Percentiles rank a stretch among this genome's conserved stretches.
phyloP scores from a whole-genome alignment of 2,888 invertebrate species.

The Nysson spinosus region DNA sequence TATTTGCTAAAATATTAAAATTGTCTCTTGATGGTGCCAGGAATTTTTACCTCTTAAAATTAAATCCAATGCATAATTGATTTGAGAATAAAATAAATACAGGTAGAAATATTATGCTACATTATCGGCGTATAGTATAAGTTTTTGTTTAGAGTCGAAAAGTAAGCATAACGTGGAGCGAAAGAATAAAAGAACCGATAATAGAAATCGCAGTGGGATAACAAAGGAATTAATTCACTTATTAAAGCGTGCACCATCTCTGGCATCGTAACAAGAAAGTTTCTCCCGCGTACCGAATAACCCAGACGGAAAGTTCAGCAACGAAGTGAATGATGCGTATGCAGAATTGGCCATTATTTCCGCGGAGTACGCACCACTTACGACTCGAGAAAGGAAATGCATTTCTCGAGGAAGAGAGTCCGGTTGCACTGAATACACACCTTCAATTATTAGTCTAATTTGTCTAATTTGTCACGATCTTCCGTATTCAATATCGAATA shows the following conservation, averaged over 20 bases:
- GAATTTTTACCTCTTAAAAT: too few species aligned
- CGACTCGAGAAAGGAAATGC: constrained; percentile 37
- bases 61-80: too few species aligned
- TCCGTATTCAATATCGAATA: constrained; percentile 9
- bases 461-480: constrained; percentile 7
- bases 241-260: too few species aligned
- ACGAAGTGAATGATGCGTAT: constrained; percentile 20
- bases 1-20: too few species aligned
- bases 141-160: too few species aligned
- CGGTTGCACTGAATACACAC: constrained; percentile 39
- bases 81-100: too few species aligned
- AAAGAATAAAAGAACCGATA: too few species aligned
- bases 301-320: constrained; percentile 4
- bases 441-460: constrained; percentile 13
- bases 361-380: constrained; percentile 32
- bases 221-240: background rate
- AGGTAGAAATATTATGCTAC: too few species aligned
- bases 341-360: constrained; percentile 35
- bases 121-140: too few species aligned
- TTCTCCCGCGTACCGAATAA: constrained; percentile 24
- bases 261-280: constrained; percentile 16
- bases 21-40: too few species aligned
- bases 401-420: constrained; percentile 22
- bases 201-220: background rate
- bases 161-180: too few species aligned